These are phyloP conservation scores for Ptychochromis oligacanthus DNA, from an alignment of 2,113 vertebrate species.

Conservation along the genomic window DNA sequence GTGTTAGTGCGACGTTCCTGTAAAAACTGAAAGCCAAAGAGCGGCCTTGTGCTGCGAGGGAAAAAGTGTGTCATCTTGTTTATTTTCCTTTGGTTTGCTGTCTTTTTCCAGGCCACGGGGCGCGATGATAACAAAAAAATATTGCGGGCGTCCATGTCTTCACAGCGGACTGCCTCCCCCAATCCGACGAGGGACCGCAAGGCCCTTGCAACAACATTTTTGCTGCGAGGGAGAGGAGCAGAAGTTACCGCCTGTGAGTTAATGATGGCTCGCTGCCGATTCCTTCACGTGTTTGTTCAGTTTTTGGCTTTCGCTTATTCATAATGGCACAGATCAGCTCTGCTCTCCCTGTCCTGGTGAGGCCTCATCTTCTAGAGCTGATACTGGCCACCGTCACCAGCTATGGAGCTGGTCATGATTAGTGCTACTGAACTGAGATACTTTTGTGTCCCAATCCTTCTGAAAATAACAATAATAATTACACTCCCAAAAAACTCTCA, in stretches of 20 bases:
- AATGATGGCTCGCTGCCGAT: conserved; percentile 67
- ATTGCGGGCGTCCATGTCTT: conserved; percentile 48
- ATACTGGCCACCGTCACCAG: conserved; percentile 5
- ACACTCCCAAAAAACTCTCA: conserved; percentile 34
- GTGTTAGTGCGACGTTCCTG: conserved; percentile 17
- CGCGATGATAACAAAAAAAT: conserved; percentile 72
- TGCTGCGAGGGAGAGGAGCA: conserved; percentile 48
- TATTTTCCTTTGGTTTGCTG: conserved; percentile 69
- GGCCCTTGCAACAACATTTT: conserved; percentile 66
- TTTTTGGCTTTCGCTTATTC: conserved; percentile 49
- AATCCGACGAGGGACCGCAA: conserved; percentile 50
- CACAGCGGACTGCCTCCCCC: conserved; percentile 28
- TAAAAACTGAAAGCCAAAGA: conserved; percentile 13
- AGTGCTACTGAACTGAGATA: conserved; percentile 1
- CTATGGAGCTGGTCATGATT: neutral
- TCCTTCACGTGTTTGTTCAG: conserved; percentile 54
- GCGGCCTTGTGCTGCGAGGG: conserved; percentile 33
- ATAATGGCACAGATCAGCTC: conserved; percentile 66
- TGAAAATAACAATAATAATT: neutral
- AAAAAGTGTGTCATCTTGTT: conserved; percentile 76
- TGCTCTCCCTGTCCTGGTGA: neutral
- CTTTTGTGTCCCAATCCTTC: conserved; percentile 11
- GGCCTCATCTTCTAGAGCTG: conserved; percentile 11
- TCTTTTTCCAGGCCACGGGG: conserved; percentile 68
- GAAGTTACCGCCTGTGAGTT: conserved; percentile 60